Evolutionary conservation across 23 tunicate species (phyloP), one percentile per base, ranked within the genome.

Genomic region (Corella eumyota): DNA sequence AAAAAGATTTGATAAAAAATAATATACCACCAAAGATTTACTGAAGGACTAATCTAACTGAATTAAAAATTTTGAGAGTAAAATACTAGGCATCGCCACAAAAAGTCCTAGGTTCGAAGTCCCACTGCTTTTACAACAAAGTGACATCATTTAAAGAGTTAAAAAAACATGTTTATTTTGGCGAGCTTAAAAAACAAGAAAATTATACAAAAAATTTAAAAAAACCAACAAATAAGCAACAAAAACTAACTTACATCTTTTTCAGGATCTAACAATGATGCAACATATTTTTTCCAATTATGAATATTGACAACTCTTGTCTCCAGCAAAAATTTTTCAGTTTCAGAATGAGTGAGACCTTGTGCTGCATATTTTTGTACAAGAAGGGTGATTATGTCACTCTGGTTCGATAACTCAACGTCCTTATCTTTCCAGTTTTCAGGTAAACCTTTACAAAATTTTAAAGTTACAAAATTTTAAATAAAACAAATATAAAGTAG

Each of bases 281-380:
- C 15, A 2, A 77, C 46, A 40, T 60, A 78, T 32, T 67, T 72
- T 13, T 55, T 67, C 75, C 86, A 88, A 32, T 74, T 76, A 37
- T 88, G 96, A 30, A 64, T 72, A 62, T 73, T 78, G 6, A 83
- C 66, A n/a, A 88, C 96, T 57, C 67, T 62, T 2, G 96, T 72
- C 35, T 72, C 74, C 0, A 88, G 68, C 20, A 83, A 50, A 53
- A 78, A 78, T 15, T 78, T 53, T 25, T 78, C 75, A 0, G 62
- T 61, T 49, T 86, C 80, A 19, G 50, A 70, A 25, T 67, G 45
- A 13, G 77, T 53, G 31, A 78, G 34, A 4, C 72, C 77, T 20
- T 19, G 25, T 1, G 34, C 83, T 37, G 73, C 28, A 27, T 68
- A 57, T 25, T 67, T 64, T 45, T 72, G 62, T 2, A 72, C 81